A percentile compares a stretch with the other conserved stretches of the same genome.
Conservation (phyloP, 2,797 vertebrate species). For the Siniperca scherzeri region DNA sequence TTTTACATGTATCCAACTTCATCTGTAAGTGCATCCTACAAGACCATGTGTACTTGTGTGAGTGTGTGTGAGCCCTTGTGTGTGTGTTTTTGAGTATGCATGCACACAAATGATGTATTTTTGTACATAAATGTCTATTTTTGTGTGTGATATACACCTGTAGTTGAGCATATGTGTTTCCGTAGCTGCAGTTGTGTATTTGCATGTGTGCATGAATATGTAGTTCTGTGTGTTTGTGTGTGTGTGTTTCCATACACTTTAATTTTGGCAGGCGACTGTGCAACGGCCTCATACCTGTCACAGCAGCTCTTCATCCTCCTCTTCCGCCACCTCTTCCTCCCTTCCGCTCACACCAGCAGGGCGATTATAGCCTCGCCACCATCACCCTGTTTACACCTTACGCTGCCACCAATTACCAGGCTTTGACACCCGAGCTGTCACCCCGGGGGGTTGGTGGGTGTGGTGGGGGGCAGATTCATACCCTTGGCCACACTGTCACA, state of each 20-base stretch:
- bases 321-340: slow-evolving; percentile 48
- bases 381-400: slow-evolving; percentile 88
- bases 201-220: neutral
- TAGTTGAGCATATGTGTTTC: neutral
- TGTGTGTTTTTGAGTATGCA: neutral
- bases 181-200: neutral
- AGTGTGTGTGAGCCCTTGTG: neutral
- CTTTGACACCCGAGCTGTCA: slow-evolving; percentile 82
- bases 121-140: neutral
- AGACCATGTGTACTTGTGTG: neutral
- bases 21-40: neutral
- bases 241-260: slow-evolving; percentile 19
- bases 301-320: slow-evolving; percentile 62
- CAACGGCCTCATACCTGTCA: slow-evolving; percentile 78
- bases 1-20: neutral
- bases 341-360: slow-evolving; percentile 69
- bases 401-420: slow-evolving; percentile 85
- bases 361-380: slow-evolving; percentile 77
- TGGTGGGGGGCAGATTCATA: slow-evolving; percentile 60
- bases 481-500: slow-evolving; percentile 74
- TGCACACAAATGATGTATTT: neutral
- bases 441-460: slow-evolving; percentile 55
- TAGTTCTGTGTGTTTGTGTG: neutral
- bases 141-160: neutral
- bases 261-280: slow-evolving; percentile 50